Evolutionary conservation across 2,113 vertebrate species (phyloP).

Genomic region (Sapajus apella): DNA sequence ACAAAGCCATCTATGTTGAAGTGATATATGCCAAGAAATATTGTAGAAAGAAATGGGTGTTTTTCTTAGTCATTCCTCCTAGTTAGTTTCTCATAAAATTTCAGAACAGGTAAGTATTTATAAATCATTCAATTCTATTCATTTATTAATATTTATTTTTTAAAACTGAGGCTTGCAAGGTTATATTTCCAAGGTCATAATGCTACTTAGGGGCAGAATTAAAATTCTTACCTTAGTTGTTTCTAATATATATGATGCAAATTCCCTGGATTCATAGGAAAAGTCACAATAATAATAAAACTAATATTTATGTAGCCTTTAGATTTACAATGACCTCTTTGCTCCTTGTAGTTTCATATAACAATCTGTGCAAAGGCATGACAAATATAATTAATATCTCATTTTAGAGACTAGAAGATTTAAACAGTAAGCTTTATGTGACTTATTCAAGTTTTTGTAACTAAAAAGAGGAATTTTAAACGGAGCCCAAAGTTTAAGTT

Average conservation of each 20-base stretch:
- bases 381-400: conserved; percentile 28
- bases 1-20: conserved; percentile 13
- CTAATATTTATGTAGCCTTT: background rate
- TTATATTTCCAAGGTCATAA: conserved; percentile 3
- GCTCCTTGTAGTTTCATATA: background rate
- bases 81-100: background rate
- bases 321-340: background rate
- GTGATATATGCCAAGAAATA: background rate
- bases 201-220: background rate
- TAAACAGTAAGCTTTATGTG: background rate
- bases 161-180: background rate
- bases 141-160: conserved; percentile 3
- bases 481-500: background rate
- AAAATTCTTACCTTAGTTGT: conserved; percentile 21
- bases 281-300: background rate
- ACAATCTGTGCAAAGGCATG: background rate
- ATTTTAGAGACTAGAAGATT: conserved; percentile 3
- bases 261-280: background rate
- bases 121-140: background rate
- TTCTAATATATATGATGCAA: background rate
- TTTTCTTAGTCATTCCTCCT: background rate
- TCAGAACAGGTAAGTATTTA: background rate
- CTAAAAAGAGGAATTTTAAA: background rate
- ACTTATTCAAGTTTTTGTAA: conserved; percentile 26
- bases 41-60: background rate